A percentile compares a stretch with the other conserved stretches of the same genome.
These are phyloP conservation scores for Psilopsiagon aymara DNA, from an alignment of 2,113 vertebrate genomes.

Conservation along the genomic window DNA sequence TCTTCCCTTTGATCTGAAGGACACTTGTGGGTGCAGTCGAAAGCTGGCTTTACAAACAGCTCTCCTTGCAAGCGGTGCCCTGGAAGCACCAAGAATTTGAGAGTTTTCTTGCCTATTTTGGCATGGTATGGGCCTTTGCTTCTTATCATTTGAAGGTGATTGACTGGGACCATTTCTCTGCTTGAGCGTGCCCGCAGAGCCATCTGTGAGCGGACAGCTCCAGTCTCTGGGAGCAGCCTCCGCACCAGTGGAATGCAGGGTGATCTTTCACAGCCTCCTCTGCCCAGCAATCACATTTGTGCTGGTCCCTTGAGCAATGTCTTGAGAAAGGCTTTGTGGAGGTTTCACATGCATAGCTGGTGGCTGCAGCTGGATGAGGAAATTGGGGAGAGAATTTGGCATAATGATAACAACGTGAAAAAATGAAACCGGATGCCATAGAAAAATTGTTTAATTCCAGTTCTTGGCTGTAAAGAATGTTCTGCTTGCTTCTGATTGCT, in stretches of 20 bases:
- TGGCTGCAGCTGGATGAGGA: neutral
- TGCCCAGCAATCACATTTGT: neutral
- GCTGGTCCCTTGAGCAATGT: neutral
- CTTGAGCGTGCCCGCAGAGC: neutral
- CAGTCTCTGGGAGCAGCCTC: neutral
- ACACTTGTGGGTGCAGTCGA: neutral
- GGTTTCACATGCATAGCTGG: neutral
- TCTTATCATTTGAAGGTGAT: neutral
- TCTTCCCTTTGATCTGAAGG: neutral
- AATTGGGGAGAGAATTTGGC: neutral
- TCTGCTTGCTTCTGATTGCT: conserved; percentile 21
- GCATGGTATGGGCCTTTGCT: neutral
- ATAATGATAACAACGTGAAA: conserved; percentile 4
- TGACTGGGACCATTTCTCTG: neutral
- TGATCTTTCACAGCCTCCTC: neutral
- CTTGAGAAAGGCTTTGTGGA: neutral
- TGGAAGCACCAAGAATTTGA: neutral
- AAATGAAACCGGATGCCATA: conserved; percentile 39
- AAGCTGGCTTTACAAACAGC: neutral
- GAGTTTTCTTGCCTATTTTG: neutral
- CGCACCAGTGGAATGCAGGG: fast-evolving
- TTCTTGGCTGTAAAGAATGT: conserved; percentile 25
- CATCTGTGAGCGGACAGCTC: neutral
- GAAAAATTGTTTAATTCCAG: neutral
- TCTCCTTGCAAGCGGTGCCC: neutral